These are phyloP conservation scores for Pseudotriccus pelzelni DNA, from an alignment of 2,797 vertebrate species.

Conservation along the genomic window DNA sequence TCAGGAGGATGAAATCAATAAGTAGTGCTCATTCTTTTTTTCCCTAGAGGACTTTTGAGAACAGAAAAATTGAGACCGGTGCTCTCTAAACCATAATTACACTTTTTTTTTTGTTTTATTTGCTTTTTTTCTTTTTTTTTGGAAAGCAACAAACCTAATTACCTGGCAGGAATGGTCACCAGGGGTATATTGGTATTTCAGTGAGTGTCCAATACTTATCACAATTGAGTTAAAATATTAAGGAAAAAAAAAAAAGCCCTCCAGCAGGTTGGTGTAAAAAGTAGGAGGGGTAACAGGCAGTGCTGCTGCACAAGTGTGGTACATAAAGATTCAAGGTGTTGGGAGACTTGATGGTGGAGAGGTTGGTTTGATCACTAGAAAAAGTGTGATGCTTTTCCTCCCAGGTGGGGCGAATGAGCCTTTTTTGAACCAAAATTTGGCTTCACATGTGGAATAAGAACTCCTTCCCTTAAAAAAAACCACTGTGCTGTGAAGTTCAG, in stretches of 20 bases:
- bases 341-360: not conserved
- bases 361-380: not conserved
- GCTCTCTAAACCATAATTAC: slow-evolving; percentile 55
- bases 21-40: slow-evolving; percentile 33
- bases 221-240: not conserved
- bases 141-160: slow-evolving; percentile 52
- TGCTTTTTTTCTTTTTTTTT: not conserved
- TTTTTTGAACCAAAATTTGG: not conserved
- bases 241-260: not conserved
- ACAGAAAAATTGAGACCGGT: slow-evolving; percentile 38
- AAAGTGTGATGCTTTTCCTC: not conserved
- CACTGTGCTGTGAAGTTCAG: not conserved
- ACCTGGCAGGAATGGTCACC: slow-evolving; percentile 20
- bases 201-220: not conserved
- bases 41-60: slow-evolving; percentile 60
- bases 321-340: not conserved
- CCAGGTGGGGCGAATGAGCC: not conserved
- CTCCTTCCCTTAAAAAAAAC: not conserved
- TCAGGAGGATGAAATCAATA: slow-evolving; percentile 62
- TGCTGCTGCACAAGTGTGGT: not conserved
- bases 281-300: not conserved
- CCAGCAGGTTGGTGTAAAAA: not conserved
- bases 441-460: not conserved
- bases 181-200: slow-evolving; percentile 26
- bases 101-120: slow-evolving; percentile 16